phyloP scores from a whole-genome alignment of 2,797 vertebrate species.

The Dryobates pubescens region DNA sequence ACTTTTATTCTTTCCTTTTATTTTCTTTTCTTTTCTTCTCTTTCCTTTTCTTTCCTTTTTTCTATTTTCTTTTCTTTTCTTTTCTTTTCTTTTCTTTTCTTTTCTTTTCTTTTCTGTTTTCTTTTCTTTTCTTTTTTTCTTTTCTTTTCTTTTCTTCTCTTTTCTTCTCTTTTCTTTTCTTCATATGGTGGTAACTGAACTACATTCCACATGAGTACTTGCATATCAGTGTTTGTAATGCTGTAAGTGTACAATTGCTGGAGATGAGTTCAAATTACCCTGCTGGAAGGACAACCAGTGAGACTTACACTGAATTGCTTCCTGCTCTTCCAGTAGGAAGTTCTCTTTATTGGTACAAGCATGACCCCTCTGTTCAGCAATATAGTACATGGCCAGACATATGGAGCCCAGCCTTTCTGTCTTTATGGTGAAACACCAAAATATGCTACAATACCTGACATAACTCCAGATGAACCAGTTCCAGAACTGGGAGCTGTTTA shows the following conservation, averaged over 20 bases:
- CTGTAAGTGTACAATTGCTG: neutral
- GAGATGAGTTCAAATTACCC: conserved; percentile 31
- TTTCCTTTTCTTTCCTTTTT: too few relatives aligned
- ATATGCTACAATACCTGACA: conserved; percentile 45
- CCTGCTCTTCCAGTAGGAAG: conserved; percentile 1
- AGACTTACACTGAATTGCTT: conserved; percentile 11
- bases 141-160: too few relatives aligned
- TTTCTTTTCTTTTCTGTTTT: too few relatives aligned
- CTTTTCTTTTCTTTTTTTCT: too few relatives aligned
- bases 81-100: too few relatives aligned
- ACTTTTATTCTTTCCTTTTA: neutral
- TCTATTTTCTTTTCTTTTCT: too few relatives aligned
- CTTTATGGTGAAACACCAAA: conserved; percentile 46
- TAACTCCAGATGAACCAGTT: conserved; percentile 50
- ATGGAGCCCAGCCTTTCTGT: conserved; percentile 26
- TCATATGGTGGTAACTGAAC: conserved; percentile 7
- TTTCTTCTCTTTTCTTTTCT: neutral
- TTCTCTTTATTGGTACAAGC: neutral
- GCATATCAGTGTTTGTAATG: neutral
- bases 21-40: too few relatives aligned
- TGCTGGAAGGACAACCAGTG: neutral
- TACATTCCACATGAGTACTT: conserved; percentile 12
- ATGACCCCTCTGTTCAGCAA: neutral
- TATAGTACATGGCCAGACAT: conserved; percentile 7
- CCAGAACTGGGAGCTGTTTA: conserved; percentile 47